Conservation (phyloP, 2,797 vertebrate genomes). For the Odontamblyopus rebecca region DNA sequence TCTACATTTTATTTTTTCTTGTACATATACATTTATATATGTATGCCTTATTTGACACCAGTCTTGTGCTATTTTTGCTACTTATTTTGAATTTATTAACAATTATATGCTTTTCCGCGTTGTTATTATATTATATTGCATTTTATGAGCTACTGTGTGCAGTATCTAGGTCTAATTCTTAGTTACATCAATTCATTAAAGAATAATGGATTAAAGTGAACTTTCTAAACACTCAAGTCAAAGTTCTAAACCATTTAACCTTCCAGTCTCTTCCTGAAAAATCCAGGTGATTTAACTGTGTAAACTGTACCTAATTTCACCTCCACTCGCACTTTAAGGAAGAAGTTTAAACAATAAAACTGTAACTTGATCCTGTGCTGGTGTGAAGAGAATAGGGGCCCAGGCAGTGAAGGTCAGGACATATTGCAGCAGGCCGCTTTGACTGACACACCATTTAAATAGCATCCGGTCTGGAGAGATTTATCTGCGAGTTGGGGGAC, state of each 20-base stretch:
- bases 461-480: constrained; percentile 28
- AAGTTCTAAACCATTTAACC: not conserved
- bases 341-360: not conserved
- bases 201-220: too few relatives aligned
- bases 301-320: not conserved
- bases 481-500: constrained; percentile 39
- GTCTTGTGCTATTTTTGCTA: too few relatives aligned
- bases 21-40: too few relatives aligned
- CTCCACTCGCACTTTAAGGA: not conserved
- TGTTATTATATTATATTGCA: too few relatives aligned
- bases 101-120: too few relatives aligned
- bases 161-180: too few relatives aligned
- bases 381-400: constrained; percentile 3
- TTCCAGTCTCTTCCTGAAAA: not conserved
- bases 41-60: too few relatives aligned
- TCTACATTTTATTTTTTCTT: too few relatives aligned
- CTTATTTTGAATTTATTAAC: too few relatives aligned
- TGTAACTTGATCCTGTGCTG: constrained; percentile 3
- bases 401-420: constrained; percentile 25
- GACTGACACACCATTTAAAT: constrained; percentile 39
- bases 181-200: too few relatives aligned
- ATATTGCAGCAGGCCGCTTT: constrained; percentile 14
- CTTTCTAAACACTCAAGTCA: too few relatives aligned
- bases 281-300: not conserved
- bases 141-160: too few relatives aligned